Percentiles rank a stretch among this genome's conserved stretches.
Evolutionary conservation across 2,888 invertebrate genomes (phyloP).

Genomic region (Drosophila bunnanda): DNA sequence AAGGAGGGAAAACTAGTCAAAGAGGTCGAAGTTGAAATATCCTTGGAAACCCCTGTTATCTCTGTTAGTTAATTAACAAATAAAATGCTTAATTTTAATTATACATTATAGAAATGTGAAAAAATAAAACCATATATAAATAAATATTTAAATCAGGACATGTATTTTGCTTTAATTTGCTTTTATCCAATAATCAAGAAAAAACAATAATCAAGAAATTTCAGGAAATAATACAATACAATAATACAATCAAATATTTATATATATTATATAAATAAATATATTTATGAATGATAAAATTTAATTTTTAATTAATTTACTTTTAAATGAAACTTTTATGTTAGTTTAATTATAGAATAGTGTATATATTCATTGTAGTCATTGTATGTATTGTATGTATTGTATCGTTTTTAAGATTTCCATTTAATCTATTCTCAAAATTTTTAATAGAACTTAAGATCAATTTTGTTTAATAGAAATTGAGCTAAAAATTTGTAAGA

Average conservation of each 20-base stretch:
- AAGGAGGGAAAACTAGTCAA: too few species aligned
- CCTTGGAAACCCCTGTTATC: not conserved
- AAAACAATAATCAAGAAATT: too few species aligned
- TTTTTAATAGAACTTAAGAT: not conserved
- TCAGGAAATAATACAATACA: too few species aligned
- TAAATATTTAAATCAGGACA: not conserved
- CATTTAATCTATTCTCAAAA: too few species aligned
- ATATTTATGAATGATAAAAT: not conserved
- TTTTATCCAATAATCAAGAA: not conserved
- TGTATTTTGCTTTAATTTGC: not conserved
- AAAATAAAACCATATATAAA: too few species aligned
- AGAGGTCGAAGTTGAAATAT: conserved; percentile 1
- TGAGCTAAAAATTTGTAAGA: too few species aligned
- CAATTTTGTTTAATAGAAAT: too few species aligned
- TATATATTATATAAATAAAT: too few species aligned
- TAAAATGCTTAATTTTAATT: not conserved
- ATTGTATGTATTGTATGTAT: too few species aligned
- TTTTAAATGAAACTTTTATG: not conserved
- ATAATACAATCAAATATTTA: too few species aligned
- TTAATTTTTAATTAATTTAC: not conserved
- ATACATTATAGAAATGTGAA: not conserved
- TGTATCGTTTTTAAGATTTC: not conserved
- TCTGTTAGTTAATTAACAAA: not conserved
- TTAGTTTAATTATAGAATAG: too few species aligned
- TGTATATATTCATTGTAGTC: too few species aligned